Evolutionary conservation across 2,888 invertebrate species (phyloP), one percentile per base, ranked within the genome.

Genomic region (Abscondita cerata): DNA sequence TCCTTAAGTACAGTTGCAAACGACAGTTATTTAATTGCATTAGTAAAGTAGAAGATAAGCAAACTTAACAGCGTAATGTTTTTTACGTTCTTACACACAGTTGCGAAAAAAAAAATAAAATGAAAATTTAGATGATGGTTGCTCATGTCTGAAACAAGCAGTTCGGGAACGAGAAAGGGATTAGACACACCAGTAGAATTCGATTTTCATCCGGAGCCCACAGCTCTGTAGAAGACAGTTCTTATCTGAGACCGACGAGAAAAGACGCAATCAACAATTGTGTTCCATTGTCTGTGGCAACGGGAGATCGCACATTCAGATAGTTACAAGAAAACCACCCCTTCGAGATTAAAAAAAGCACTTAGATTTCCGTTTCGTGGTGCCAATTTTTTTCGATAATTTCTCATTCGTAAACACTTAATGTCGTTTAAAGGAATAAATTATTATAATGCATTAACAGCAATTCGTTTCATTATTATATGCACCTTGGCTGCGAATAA

Each of bases 191-290:
- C 65, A 69, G 68, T 66, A 67, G 70, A 70, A 72, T 73, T 72
- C 68, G 70, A 70, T 72, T 70, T 70, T 66, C 65, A 67, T 67
- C 70, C 68, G 65, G 68, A 71, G 69, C 68, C 68, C 67, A 59
- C 63, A 64, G 66, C 63, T 70, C 71, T 72, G 72, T 61, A 59
- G 67, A 68, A 72, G 74, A 73, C 71, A 68, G 70, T 68, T 67
- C 72, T 73, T 73, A 72, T 73, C 73, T 72, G 54, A 55, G 65
- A 57, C 69, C 69, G 70, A 70, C 69, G 67, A 68, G 69, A 66
- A 64, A 70, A 70, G 72, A 71, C 70, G 72, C 71, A 72, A 71
- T 72, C 73, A 72, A 72, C 72, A 71, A 72, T 72, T 70, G 70
- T 64, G 70, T 64, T 66, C 69, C 67, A 70, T 71, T 71, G 70